Conservation (phyloP, 2,797 vertebrate species). For the Alectoris magna region DNA sequence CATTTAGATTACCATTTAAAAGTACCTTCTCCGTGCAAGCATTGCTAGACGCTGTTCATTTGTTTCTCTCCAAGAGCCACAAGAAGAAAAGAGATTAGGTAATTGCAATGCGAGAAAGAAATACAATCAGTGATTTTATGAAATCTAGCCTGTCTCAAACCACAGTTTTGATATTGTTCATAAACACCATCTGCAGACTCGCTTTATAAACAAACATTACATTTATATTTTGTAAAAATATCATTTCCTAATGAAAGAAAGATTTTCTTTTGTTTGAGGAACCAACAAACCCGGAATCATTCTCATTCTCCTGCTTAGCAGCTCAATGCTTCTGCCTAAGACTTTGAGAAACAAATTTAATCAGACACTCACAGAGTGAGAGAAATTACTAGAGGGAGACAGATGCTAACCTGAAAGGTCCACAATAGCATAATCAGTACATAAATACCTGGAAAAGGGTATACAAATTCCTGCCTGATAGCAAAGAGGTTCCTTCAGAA, state of each 20-base stretch:
- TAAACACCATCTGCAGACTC: constrained; percentile 26
- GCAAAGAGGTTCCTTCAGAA: not conserved
- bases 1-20: not conserved
- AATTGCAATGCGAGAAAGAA: not conserved
- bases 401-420: not conserved
- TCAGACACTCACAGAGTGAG: not conserved
- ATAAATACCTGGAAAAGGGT: not conserved
- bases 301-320: not conserved
- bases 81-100: constrained; percentile 23
- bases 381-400: not conserved
- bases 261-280: not conserved
- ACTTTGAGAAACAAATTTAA: not conserved
- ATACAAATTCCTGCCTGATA: not conserved
- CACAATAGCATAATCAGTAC: not conserved
- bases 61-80: not conserved
- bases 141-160: constrained; percentile 25
- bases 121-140: constrained; percentile 12
- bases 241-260: not conserved
- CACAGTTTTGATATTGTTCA: constrained; percentile 27
- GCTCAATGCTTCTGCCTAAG: not conserved
- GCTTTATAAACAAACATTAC: constrained; percentile 15
- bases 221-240: not conserved
- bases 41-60: not conserved
- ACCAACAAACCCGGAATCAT: not conserved
- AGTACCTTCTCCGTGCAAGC: not conserved